Conservation (phyloP, 2,797 vertebrate species). For the Prunella strophiata region DNA sequence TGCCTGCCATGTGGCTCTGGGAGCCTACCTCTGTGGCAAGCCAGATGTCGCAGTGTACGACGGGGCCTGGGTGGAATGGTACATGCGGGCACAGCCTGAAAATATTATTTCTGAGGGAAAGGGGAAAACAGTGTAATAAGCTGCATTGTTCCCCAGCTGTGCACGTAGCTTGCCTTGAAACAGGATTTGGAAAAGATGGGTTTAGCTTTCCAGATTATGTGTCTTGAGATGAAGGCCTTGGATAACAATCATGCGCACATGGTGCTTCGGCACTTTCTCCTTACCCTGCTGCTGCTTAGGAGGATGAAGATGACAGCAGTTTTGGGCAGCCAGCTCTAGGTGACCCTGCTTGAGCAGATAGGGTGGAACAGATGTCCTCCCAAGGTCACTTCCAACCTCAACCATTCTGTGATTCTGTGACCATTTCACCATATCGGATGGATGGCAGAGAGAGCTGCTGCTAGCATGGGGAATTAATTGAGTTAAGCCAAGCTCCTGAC, state of each 20-base stretch:
- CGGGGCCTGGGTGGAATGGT: conserved; percentile 94
- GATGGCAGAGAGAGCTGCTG: background rate
- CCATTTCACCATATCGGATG: background rate
- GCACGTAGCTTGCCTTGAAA: conserved; percentile 38
- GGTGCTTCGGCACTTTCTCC: background rate
- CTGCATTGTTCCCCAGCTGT: background rate
- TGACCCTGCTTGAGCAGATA: background rate
- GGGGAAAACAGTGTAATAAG: conserved; percentile 72
- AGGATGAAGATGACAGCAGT: background rate
- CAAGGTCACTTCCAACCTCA: background rate
- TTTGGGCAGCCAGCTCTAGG: background rate
- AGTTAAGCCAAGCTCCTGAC: background rate
- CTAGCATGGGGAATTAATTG: background rate
- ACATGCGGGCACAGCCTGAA: conserved; percentile 85
- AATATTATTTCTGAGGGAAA: conserved; percentile 86
- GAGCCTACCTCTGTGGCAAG: conserved; percentile 88
- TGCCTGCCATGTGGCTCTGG: conserved; percentile 88
- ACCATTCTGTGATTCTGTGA: background rate
- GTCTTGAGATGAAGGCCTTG: background rate
- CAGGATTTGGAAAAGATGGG: background rate
- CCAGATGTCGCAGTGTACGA: conserved; percentile 86
- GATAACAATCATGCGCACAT: background rate
- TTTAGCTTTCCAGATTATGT: background rate
- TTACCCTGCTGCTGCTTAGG: background rate
- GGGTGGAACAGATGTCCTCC: background rate